A percentile compares a stretch with the other conserved stretches of the same genome.
These are phyloP conservation scores for Chionoecetes opilio DNA, from an alignment of 1,140 invertebrate genomes.

Conservation along the genomic window DNA sequence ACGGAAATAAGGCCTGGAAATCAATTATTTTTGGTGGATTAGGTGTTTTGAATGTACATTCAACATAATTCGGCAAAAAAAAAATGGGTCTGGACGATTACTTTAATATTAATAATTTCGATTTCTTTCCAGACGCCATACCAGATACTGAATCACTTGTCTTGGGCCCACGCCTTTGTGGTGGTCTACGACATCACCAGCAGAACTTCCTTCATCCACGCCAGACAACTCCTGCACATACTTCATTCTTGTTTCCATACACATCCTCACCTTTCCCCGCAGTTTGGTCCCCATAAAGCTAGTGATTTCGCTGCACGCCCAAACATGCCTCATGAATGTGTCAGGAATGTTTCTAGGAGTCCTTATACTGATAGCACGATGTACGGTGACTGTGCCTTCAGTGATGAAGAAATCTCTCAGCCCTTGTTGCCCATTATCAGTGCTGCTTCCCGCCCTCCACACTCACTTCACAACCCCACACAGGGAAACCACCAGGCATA, in stretches of 20 bases:
- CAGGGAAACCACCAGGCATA: not conserved
- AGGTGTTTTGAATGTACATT: too few species aligned
- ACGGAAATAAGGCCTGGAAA: too few species aligned
- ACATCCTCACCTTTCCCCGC: not conserved
- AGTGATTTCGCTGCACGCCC: not conserved
- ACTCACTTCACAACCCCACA: not conserved
- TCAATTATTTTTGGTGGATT: too few species aligned
- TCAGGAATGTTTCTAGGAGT: not conserved
- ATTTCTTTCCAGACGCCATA: conserved; percentile 88
- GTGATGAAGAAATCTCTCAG: not conserved
- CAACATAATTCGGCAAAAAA: too few species aligned
- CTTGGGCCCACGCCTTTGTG: conserved; percentile 93
- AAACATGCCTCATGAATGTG: not conserved
- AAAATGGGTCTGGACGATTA: too few species aligned
- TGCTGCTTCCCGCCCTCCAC: not conserved
- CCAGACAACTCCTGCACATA: conserved; percentile 89
- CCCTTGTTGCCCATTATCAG: not conserved
- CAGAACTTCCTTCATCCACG: conserved; percentile 89
- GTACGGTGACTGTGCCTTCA: not conserved
- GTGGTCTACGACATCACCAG: conserved; percentile 93
- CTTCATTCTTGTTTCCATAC: conserved; percentile 84
- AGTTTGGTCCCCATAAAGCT: not conserved
- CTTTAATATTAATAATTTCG: too few species aligned
- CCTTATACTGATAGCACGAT: not conserved
- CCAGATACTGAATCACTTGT: conserved; percentile 90